Evolutionary conservation across 1,140 invertebrate species (phyloP).

Genomic region (Pararge aegeria): DNA sequence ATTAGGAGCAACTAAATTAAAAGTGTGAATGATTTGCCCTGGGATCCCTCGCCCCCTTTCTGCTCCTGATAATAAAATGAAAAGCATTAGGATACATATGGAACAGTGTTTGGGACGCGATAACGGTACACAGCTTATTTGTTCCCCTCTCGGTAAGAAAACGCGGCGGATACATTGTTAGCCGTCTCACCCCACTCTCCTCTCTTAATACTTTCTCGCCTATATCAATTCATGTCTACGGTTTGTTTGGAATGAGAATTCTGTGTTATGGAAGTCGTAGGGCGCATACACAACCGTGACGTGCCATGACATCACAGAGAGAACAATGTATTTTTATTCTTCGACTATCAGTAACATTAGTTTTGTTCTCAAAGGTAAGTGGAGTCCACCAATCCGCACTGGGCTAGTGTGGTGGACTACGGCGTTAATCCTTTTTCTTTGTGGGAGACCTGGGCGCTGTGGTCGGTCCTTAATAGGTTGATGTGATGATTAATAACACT

Average conservation of each 20-base stretch:
- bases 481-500: too few species aligned
- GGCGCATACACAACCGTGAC: background rate
- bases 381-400: too few species aligned
- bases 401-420: too few species aligned
- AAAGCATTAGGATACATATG: conserved; percentile 69
- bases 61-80: conserved; percentile 61
- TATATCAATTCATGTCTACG: conserved; percentile 13
- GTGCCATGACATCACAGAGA: too few species aligned
- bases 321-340: too few species aligned
- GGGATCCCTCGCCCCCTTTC: conserved; percentile 48
- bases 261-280: background rate
- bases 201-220: conserved; percentile 7
- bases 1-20: conserved; percentile 77
- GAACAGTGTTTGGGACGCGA: conserved; percentile 49
- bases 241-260: conserved; percentile 7
- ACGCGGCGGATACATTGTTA: conserved; percentile 27
- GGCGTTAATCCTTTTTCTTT: too few species aligned
- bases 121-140: conserved; percentile 65
- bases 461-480: too few species aligned
- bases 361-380: too few species aligned
- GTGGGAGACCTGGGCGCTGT: too few species aligned
- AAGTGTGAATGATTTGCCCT: conserved; percentile 70
- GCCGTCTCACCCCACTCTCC: conserved; percentile 9
- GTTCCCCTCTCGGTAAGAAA: conserved; percentile 43
- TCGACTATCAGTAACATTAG: too few species aligned